A percentile compares a stretch with the other conserved stretches of the same genome.
Conservation (phyloP, 2,113 vertebrate species). For the Amazona vittata region DNA sequence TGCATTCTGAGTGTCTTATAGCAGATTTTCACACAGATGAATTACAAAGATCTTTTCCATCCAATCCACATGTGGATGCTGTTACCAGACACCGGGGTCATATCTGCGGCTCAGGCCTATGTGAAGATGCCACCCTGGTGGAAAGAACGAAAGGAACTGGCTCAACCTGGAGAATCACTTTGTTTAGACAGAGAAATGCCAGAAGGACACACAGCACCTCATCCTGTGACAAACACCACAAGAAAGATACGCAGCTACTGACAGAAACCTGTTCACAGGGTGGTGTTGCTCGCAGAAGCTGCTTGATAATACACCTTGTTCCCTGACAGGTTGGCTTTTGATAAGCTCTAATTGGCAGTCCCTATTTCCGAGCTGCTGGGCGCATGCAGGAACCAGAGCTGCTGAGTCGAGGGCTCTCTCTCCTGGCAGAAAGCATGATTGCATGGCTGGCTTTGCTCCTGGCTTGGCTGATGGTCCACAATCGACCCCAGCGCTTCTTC, state of each 20-base stretch:
- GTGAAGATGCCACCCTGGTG: not conserved
- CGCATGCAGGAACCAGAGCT: not conserved
- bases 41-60: not conserved
- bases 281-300: not conserved
- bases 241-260: not conserved
- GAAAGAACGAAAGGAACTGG: not conserved
- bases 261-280: not conserved
- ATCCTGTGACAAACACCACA: not conserved
- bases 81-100: not conserved
- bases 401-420: slow-evolving; percentile 54
- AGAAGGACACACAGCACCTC: not conserved
- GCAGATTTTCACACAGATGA: not conserved
- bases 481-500: rapidly evolving
- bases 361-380: not conserved
- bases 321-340: not conserved
- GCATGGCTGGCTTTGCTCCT: not conserved
- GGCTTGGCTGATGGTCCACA: not conserved
- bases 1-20: rapidly evolving
- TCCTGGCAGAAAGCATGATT: slow-evolving; percentile 31
- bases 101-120: not conserved
- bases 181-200: not conserved
- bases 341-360: not conserved
- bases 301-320: not conserved
- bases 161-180: not conserved
- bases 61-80: not conserved